phyloP scores from a whole-genome alignment of 2,888 invertebrate genomes.

The Ariolimax columbianus region DNA sequence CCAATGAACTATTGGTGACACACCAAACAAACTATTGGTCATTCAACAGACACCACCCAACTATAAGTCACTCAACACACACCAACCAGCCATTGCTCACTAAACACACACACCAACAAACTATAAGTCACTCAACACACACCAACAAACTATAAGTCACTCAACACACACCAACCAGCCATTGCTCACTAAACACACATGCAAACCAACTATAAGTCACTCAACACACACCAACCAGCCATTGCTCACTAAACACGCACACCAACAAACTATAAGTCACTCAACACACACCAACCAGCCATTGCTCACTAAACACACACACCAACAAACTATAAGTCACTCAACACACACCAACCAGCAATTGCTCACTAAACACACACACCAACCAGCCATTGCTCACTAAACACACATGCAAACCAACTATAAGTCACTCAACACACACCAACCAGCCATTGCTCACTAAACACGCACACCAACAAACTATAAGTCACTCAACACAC shows the following conservation, averaged over 20 bases:
- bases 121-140: background rate
- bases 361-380: background rate
- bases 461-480: no score
- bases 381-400: background rate
- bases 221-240: background rate
- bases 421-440: no score
- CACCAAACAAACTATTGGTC: background rate
- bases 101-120: background rate
- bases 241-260: background rate
- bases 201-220: background rate
- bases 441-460: no score
- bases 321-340: background rate
- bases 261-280: background rate
- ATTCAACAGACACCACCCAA: background rate
- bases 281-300: background rate
- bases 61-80: background rate
- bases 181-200: background rate
- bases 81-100: background rate
- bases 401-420: background rate
- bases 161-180: background rate
- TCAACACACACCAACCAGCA: background rate
- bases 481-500: background rate
- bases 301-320: background rate
- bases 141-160: no score
- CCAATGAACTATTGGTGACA: background rate